Evolutionary conservation across 2,113 vertebrate genomes (phyloP).

Genomic region (Thymallus thymallus): DNA sequence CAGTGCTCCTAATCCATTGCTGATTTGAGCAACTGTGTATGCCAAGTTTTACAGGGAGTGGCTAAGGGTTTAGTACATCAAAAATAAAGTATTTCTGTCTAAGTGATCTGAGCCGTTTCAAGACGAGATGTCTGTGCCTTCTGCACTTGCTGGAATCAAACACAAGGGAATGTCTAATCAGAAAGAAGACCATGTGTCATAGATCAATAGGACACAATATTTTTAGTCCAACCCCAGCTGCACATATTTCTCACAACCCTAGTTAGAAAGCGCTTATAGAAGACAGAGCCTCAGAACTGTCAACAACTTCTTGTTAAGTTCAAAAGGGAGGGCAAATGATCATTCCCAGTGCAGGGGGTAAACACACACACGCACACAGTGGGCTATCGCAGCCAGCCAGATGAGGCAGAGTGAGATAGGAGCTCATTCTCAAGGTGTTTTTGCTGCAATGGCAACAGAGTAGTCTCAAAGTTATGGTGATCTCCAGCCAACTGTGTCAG

Average conservation of each 20-base stretch:
- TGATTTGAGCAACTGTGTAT: neutral
- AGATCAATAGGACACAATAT: conserved; percentile 51
- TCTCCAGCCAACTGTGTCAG: neutral
- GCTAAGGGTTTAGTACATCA: neutral
- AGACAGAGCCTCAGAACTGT: neutral
- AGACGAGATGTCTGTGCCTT: neutral
- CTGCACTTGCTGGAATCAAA: conserved; percentile 27
- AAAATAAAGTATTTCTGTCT: neutral
- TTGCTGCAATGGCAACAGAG: neutral
- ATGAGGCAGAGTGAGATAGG: neutral
- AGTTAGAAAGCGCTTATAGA: neutral
- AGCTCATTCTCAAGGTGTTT: neutral
- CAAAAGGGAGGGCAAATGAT: neutral
- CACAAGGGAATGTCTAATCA: conserved; percentile 41
- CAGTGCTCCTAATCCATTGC: conserved; percentile 2
- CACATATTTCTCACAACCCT: neutral
- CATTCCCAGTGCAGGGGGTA: neutral
- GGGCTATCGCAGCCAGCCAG: neutral
- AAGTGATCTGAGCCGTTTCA: neutral
- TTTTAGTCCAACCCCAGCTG: conserved; percentile 46
- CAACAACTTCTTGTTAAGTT: neutral
- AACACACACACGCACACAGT: neutral
- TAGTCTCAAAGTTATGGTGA: neutral
- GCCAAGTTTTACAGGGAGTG: neutral
- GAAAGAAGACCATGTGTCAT: conserved; percentile 53